Evolutionary conservation across 2,888 invertebrate genomes (phyloP), one percentile per base, ranked within the genome.

Genomic region (Drosophila planitibia): DNA sequence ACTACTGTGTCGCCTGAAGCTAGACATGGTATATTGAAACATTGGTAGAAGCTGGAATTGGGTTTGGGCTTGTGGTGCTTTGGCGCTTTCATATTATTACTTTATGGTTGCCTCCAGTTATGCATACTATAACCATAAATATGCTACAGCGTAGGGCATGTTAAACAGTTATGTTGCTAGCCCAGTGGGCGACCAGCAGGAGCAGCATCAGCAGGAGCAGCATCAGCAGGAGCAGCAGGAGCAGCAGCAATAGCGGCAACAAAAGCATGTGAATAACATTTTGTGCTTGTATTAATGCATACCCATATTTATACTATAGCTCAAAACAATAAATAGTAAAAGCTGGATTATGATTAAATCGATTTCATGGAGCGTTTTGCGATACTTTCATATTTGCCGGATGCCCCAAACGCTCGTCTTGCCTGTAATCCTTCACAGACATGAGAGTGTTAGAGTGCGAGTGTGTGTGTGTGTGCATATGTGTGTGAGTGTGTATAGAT

Each of bases 311-410:
- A 90, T 88, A 81, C 89, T 82, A 89, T 90, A 86, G 91, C 91
- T 88, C 87, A 86, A 89, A 88, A 88, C 87, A 88, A 88, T 88
- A 88, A 88, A 88, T 88, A 88, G 87, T 88, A 90, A 86, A 88
- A 90, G 87, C 87, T 81, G 91, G 87, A 88, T 88, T 88, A 88
- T 88, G 91, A 88, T 88, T 88, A 90, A 88, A 90, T 88, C 87
- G 87, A 90, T 88, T 90, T 86, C 91, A 90, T 79, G 87, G 70
- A 78, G 74, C 80, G 72, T 68, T 80, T 37, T 54, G 47, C 62
- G 72, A 83, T 69, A 81, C 77, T 73, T 70, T 67, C 66, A 63
- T 69, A 69, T 54, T 62, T 72, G 69, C 61, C 30, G 63, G 70
- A 65, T 70, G 71, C 39, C 41, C 61, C 62, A 64, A 57, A 33